phyloP scores from a whole-genome alignment of 2,113 vertebrate genomes.

The Dolichotis patagonum region DNA sequence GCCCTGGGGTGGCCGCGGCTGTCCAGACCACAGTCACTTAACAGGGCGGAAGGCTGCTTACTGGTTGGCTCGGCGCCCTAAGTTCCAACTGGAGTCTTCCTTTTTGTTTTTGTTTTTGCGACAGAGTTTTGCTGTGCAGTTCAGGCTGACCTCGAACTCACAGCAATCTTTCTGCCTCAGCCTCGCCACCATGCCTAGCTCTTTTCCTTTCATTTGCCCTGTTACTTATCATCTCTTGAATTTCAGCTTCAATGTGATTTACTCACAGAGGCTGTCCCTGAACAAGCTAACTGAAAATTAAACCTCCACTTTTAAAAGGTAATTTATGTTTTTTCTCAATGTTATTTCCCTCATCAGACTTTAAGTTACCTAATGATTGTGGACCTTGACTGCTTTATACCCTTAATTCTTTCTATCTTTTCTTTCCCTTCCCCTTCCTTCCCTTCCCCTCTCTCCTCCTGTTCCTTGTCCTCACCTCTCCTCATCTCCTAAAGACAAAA shows the following conservation, averaged over 20 bases:
- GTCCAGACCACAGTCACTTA: no score
- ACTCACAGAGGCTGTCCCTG: neutral
- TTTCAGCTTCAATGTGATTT: neutral
- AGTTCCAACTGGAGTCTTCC: neutral
- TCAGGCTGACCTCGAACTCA: neutral
- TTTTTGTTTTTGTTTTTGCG: neutral
- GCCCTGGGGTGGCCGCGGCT: no score
- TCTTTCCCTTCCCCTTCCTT: neutral
- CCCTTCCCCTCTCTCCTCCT: neutral
- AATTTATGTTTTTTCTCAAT: conserved; percentile 2
- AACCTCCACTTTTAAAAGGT: neutral
- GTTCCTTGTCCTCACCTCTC: neutral
- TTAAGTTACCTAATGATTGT: neutral
- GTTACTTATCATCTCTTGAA: neutral
- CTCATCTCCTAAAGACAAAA: neutral
- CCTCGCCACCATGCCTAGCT: neutral
- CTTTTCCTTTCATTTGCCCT: neutral
- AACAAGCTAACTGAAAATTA: conserved; percentile 37
- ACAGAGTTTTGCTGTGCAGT: neutral
- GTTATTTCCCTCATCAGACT: conserved; percentile 2
- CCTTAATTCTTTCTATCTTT: neutral
- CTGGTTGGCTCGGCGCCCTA: no score
- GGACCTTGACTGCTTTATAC: neutral
- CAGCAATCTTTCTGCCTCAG: neutral
- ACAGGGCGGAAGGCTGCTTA: no score